Base-by-base conservation (phyloP, 1,140 invertebrate species). In the Andrena cerasifolii region DNA sequence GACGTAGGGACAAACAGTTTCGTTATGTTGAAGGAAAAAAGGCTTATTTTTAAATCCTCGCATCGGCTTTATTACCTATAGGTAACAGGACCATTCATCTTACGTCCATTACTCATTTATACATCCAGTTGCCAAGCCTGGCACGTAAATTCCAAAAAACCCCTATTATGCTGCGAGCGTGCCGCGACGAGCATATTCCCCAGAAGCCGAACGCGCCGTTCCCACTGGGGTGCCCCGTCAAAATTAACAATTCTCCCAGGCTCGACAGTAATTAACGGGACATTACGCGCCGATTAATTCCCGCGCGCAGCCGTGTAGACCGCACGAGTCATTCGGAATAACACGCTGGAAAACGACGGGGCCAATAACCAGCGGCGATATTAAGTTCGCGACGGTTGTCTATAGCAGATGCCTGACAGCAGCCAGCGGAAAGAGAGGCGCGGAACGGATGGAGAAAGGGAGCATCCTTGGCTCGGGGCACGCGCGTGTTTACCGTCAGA, bases 401-500 rank as follows among this genome's bases (percentile, higher is more conserved):
- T 21, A 4, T 6, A 47, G 3, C 24, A n/a, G 36, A 58, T 10
- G 33, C 12, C 3, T 1, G 5, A 10, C 7, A 61, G 7, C 18
- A 40, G 8, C 33, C 21, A 21, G 33, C 33, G 28, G 31, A 28
- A 26, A 5, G 4, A n/a, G 8, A n/a, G 31, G n/a, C 0, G n/a
- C 0, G 4, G 4, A 3, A 1, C 21, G 28, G 28, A 14, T 40
- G 47, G 63, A 28, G 21, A 31, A 3, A 26, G 40, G 3, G 16
- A 3, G n/a, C 7, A 36, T n/a, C 18, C 51, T 3, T 18, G 3
- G 24, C 10, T 10, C 24, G 7, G 26, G 26, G 12, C 26, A 31
- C 26, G 58, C 6, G 18, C 33, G 59, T 81, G 78, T 79, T 73
- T 73, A 71, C 61, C 54, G 40, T 26, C 54, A 78, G 62, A 63